phyloP scores from a whole-genome alignment of 1,140 invertebrate genomes.

The Polyergus mexicanus region DNA sequence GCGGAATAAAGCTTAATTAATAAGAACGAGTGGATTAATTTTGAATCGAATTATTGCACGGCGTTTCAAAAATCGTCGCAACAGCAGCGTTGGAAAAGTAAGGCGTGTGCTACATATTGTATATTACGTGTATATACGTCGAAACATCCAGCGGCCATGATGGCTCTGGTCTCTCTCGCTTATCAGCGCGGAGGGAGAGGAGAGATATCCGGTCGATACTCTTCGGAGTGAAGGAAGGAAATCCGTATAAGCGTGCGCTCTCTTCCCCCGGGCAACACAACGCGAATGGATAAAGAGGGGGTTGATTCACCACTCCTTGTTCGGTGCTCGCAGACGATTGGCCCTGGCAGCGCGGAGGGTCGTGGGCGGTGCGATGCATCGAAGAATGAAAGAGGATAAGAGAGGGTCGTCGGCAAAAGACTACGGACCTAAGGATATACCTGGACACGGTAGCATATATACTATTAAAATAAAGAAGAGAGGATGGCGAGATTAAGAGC shows the following conservation, averaged over 20 bases:
- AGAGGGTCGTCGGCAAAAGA: background rate
- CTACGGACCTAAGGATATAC: slow-evolving; percentile 16
- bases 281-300: background rate
- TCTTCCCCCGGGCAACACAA: background rate
- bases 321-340: slow-evolving; percentile 57
- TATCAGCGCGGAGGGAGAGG: slow-evolving; percentile 67
- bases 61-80: slow-evolving; percentile 11
- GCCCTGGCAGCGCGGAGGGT: slow-evolving; percentile 39
- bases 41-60: background rate
- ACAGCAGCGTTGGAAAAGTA: background rate
- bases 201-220: slow-evolving; percentile 73
- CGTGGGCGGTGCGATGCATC: slow-evolving; percentile 18
- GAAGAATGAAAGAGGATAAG: slow-evolving; percentile 23
- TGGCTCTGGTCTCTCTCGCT: slow-evolving; percentile 74
- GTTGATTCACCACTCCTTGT: slow-evolving; percentile 53
- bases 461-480: background rate
- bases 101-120: slow-evolving; percentile 18
- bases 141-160: slow-evolving; percentile 73
- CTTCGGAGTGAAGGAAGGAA: slow-evolving; percentile 50
- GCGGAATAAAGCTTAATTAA: background rate
- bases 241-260: slow-evolving; percentile 31
- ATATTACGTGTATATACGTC: slow-evolving; percentile 32
- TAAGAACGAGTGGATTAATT: background rate
- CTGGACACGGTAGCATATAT: background rate
- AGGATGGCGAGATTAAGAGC: slow-evolving; percentile 4